Conservation (phyloP, 2,888 invertebrate genomes). For the Melinopterus prodromus region DNA sequence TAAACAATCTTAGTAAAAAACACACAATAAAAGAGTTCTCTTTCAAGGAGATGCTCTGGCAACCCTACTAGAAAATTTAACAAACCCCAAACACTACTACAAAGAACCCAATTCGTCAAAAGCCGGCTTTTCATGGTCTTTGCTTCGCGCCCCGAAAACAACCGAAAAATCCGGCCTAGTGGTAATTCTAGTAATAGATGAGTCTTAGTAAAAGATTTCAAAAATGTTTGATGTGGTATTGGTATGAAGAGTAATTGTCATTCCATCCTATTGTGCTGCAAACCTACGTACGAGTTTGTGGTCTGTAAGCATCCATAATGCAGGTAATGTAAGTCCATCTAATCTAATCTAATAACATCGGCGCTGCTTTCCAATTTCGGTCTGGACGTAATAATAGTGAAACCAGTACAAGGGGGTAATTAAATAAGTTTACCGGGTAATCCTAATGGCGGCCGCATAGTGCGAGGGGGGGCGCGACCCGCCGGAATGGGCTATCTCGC, state of each 20-base stretch:
- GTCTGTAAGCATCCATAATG: background rate
- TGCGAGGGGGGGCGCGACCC: background rate
- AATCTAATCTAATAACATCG: background rate
- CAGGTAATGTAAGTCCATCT: background rate
- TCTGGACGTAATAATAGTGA: constrained; percentile 4
- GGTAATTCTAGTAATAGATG: too few species aligned
- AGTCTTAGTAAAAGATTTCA: too few species aligned
- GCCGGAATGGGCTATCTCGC: background rate
- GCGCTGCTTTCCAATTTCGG: background rate
- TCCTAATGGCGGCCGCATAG: constrained; percentile 4
- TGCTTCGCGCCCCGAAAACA: too few species aligned
- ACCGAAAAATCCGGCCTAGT: too few species aligned
- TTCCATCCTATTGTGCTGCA: background rate
- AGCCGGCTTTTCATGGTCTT: too few species aligned
- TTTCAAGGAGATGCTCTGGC: too few species aligned
- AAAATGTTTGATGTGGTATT: too few species aligned
- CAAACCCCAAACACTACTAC: too few species aligned
- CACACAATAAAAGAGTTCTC: too few species aligned
- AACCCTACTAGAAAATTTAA: too few species aligned
- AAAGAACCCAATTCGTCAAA: too few species aligned
- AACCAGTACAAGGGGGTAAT: background rate
- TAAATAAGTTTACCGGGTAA: constrained; percentile 4
- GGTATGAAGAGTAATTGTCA: background rate
- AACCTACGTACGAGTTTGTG: background rate
- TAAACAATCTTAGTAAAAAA: too few species aligned